Percentiles rank a stretch among this genome's conserved stretches.
Evolutionary conservation across 2,113 vertebrate genomes (phyloP).

Genomic region (Merops nubicus): DNA sequence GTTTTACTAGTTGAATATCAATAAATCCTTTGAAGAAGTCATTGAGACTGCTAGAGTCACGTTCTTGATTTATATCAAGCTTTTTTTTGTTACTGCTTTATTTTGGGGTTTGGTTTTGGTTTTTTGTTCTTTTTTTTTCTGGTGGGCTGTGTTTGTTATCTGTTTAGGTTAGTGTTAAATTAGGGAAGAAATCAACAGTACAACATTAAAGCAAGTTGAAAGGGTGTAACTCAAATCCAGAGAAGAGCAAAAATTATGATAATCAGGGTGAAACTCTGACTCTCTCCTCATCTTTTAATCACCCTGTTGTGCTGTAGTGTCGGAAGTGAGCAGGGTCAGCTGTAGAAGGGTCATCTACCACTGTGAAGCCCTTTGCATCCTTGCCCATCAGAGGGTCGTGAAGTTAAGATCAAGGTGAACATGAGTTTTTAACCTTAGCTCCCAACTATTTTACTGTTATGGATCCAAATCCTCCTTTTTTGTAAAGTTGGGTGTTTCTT

Average conservation of each 20-base stretch:
- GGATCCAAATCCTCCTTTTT: neutral
- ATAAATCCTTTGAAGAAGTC: slow-evolving; percentile 54
- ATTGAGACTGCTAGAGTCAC: neutral
- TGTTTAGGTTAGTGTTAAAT: neutral
- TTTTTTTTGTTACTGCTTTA: neutral
- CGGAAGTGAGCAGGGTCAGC: rapidly evolving
- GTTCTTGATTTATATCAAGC: slow-evolving; percentile 30
- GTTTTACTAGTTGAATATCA: slow-evolving; percentile 45
- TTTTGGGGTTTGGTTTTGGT: too few species aligned
- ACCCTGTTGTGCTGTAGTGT: neutral
- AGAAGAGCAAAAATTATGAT: neutral
- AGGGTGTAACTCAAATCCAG: neutral
- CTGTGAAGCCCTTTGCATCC: neutral
- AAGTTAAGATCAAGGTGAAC: neutral
- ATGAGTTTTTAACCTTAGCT: neutral
- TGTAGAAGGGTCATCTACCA: neutral
- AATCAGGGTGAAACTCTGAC: neutral
- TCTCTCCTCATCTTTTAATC: neutral
- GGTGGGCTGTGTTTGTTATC: neutral
- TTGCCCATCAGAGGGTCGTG: neutral
- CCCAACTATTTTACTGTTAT: neutral
- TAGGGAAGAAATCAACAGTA: neutral
- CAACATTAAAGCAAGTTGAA: slow-evolving; percentile 33
- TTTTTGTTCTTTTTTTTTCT: neutral
- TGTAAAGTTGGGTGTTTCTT: neutral